Evolutionary conservation across 1,140 invertebrate species (phyloP).

Genomic region (Drosophila saltans): DNA sequence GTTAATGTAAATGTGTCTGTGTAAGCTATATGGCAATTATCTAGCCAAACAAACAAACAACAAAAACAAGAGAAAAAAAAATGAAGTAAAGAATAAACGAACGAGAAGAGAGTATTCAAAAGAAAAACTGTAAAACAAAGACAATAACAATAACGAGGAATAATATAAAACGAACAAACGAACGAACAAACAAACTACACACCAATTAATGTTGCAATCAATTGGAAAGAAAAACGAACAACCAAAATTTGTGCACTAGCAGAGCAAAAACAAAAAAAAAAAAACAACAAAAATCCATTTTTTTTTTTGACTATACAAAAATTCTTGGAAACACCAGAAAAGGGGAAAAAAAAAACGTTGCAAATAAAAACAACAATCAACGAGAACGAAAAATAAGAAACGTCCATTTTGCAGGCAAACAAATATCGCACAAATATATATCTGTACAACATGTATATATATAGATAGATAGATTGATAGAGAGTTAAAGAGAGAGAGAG

Average conservation of each 20-base stretch:
- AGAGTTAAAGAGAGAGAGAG: neutral
- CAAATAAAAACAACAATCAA: constrained; percentile 36
- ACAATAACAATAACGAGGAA: constrained; percentile 2
- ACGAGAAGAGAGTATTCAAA: neutral
- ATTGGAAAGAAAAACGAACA: constrained; percentile 45
- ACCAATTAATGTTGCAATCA: constrained; percentile 65
- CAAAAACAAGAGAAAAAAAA: neutral
- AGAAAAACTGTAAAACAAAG: constrained; percentile 3
- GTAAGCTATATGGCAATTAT: constrained; percentile 22
- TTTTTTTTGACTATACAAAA: constrained; percentile 33
- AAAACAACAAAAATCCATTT: constrained; percentile 24
- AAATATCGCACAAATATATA: constrained; percentile 20
- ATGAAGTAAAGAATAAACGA: neutral
- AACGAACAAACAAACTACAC: constrained; percentile 50
- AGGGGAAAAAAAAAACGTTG: too few species aligned
- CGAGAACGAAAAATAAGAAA: constrained; percentile 1
- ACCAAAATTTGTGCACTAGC: constrained; percentile 28
- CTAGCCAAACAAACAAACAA: constrained; percentile 13
- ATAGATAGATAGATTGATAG: too few species aligned
- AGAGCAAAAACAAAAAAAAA: constrained; percentile 18
- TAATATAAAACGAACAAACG: constrained; percentile 37
- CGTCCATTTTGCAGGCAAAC: constrained; percentile 23
- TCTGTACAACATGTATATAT: neutral
- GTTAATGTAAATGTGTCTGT: constrained; percentile 19
- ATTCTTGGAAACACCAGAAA: constrained; percentile 37